These are phyloP conservation scores for Plusia festucae DNA, from an alignment of 2,888 invertebrate species.

Conservation along the genomic window DNA sequence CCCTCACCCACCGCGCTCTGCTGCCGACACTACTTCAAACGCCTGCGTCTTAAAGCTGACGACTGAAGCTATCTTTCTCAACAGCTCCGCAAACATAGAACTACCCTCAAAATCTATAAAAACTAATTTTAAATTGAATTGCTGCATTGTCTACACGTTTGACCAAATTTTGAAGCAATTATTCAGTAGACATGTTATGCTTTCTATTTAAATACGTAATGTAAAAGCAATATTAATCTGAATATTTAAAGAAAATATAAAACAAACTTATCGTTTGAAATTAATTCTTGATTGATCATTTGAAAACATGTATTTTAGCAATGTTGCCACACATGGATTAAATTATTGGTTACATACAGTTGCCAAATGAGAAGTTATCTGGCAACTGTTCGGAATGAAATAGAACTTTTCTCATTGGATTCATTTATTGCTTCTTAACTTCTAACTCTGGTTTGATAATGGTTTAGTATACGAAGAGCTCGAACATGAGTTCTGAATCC, in stretches of 20 bases:
- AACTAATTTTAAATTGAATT: neutral
- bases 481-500: slow-evolving; percentile 42
- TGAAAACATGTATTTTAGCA: neutral
- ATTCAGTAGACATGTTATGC: neutral
- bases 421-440: neutral
- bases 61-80: slow-evolving; percentile 56
- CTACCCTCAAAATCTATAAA: neutral
- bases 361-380: neutral
- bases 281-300: neutral
- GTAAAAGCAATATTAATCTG: neutral
- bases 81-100: neutral
- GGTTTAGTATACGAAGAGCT: slow-evolving; percentile 19
- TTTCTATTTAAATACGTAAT: slow-evolving; percentile 4
- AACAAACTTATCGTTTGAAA: neutral
- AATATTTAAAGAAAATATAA: neutral
- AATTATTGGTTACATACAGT: neutral
- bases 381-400: too few relatives aligned
- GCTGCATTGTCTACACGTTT: neutral
- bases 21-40: slow-evolving; percentile 95
- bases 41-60: slow-evolving; percentile 72
- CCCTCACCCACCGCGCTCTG: slow-evolving; percentile 94
- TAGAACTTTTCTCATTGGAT: neutral
- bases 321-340: neutral
- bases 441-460: neutral
- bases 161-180: neutral